Percentiles rank a stretch among this genome's conserved stretches.
Evolutionary conservation across 2,888 invertebrate species (phyloP).

Genomic region (Meiosimyza decipiens): DNA sequence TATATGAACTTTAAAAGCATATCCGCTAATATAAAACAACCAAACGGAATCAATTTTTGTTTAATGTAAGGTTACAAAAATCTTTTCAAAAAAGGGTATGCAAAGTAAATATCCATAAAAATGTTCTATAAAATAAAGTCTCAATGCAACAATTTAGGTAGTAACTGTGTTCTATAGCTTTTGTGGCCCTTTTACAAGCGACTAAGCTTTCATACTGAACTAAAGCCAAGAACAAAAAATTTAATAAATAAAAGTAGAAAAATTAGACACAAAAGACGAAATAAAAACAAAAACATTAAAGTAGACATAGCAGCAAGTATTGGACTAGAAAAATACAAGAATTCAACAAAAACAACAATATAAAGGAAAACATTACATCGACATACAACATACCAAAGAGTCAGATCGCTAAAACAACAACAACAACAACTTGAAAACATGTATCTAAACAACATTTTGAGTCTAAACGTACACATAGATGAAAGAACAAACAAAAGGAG

Average conservation of each 20-base stretch:
- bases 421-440: neutral
- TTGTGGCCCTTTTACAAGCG: conserved; percentile 24
- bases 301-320: conserved; percentile 7
- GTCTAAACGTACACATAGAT: neutral
- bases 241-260: neutral
- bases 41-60: too few relatives aligned
- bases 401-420: conserved; percentile 23
- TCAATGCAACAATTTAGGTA: too few relatives aligned
- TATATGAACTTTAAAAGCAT: too few relatives aligned
- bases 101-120: too few relatives aligned
- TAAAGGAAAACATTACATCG: neutral
- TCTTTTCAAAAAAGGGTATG: too few relatives aligned
- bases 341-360: conserved; percentile 15
- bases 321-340: conserved; percentile 30
- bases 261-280: neutral
- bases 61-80: too few relatives aligned
- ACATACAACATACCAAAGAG: conserved; percentile 17
- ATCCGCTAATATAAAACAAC: too few relatives aligned
- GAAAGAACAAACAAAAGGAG: neutral
- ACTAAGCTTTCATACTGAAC: conserved; percentile 18
- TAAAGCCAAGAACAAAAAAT: neutral
- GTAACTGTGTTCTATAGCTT: conserved; percentile 17
- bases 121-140: too few relatives aligned
- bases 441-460: neutral
- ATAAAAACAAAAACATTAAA: conserved; percentile 2